A percentile compares a stretch with the other conserved stretches of the same genome.
Conservation (phyloP, 2,797 vertebrate species). For the Anguilla pacifica region DNA sequence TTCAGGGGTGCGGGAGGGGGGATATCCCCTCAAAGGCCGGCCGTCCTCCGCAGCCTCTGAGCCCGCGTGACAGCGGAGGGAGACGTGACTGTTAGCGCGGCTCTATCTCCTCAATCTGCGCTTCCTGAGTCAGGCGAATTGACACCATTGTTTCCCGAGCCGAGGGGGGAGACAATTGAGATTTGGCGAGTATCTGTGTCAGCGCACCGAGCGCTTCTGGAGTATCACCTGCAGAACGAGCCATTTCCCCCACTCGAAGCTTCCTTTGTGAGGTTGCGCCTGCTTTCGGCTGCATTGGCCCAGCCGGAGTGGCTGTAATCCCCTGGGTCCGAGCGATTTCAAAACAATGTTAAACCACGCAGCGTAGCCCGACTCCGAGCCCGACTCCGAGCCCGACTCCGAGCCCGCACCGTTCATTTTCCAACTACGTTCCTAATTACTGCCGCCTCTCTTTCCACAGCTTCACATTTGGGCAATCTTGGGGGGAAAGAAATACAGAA, state of each 20-base stretch:
- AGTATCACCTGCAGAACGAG: slow-evolving; percentile 68
- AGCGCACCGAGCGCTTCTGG: slow-evolving; percentile 55
- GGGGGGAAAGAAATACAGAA: not conserved
- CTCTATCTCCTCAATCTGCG: slow-evolving; percentile 28
- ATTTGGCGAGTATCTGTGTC: slow-evolving; percentile 38
- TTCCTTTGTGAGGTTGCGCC: slow-evolving; percentile 71
- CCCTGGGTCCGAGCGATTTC: not conserved
- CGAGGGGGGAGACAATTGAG: slow-evolving; percentile 23
- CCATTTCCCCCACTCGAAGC: slow-evolving; percentile 64
- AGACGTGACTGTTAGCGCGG: not conserved
- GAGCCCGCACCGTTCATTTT: not conserved
- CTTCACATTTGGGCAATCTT: not conserved
- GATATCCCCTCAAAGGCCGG: not conserved
- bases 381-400: not conserved
- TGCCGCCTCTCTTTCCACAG: not conserved
- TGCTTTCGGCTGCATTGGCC: slow-evolving; percentile 55
- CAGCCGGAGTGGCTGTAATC: slow-evolving; percentile 32
- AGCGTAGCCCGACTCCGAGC: not conserved
- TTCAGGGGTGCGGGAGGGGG: not conserved
- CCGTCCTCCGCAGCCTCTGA: slow-evolving; percentile 4
- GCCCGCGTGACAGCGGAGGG: not conserved
- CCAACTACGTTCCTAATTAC: not conserved
- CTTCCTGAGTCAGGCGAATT: slow-evolving; percentile 9
- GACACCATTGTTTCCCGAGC: not conserved
- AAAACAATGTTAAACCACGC: not conserved